Evolutionary conservation across 2,113 vertebrate species (phyloP), one percentile per base, ranked within the genome.

Genomic region (Megaleporinus macrocephalus): DNA sequence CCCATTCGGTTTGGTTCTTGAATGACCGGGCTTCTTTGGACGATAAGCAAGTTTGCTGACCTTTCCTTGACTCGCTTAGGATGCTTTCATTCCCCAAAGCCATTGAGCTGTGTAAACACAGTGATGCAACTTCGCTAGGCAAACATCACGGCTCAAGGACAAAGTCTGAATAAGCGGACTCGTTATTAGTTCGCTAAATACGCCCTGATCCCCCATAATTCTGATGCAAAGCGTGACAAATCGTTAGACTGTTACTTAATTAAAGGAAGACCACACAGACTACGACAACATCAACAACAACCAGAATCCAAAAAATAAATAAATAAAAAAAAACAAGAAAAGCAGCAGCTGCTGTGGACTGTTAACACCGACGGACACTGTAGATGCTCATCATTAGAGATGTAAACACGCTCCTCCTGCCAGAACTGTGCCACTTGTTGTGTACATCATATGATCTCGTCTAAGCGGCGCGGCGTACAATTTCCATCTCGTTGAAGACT

Each of bases 41-140:
- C 10, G 71, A 79, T 51, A 63, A 80, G 57, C 70, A 26, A 66
- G 79, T 66, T 41, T 10, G 18, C 16, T 74, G 78, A 80, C 78
- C 83, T 78, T 79, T 85, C 82, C 41, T 24, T 68, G 20, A 30
- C 63, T 30, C 30, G 30, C 33, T 63, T 36, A 62, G 33, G 63
- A 79, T 65, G 22, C 72, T 78, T 69, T 78, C 53, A 61, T 72
- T 73, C 27, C 33, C 66, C 74, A 22, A 27, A 76, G 72, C 47
- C 73, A 62, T n/a, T 33, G 77, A 66, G 62, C 33, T 51, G 49
- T 61, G 51, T 77, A 73, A 55, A 81, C 69, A 86, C 29, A 76
- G 20, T 81, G 71, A 53, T 62, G 57, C 76, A 74, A 79, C 27
- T 44, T 26, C 26, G 12, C 13, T 26, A 22, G 26, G n/a, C 65